Conservation (phyloP, 2,797 vertebrate genomes). For the Tiaroga cobitis region DNA sequence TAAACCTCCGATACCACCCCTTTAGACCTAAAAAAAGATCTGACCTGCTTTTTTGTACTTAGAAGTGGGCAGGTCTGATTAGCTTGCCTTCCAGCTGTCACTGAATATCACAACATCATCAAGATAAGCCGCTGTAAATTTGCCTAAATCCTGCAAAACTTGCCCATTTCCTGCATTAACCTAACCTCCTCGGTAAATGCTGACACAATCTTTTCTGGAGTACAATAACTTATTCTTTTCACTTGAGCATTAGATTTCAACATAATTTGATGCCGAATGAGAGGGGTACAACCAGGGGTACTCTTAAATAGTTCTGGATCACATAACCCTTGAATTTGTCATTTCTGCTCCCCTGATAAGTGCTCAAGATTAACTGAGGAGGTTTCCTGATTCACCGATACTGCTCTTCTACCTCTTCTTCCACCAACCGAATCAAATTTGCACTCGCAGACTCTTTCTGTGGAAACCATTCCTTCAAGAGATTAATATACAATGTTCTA, state of each 20-base stretch:
- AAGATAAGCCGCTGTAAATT: too few relatives aligned
- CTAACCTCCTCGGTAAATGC: slow-evolving; percentile 20
- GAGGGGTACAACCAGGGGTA: slow-evolving; percentile 1
- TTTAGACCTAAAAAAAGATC: slow-evolving; percentile 34
- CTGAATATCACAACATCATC: too few relatives aligned
- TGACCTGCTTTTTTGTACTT: slow-evolving; percentile 15
- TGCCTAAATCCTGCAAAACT: too few relatives aligned
- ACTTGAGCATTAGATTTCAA: neutral
- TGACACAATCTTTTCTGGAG: slow-evolving; percentile 2
- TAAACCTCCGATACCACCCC: slow-evolving; percentile 46
- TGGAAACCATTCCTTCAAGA: slow-evolving; percentile 43
- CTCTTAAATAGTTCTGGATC: slow-evolving; percentile 2
- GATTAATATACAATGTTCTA: slow-evolving; percentile 30
- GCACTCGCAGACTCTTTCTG: neutral
- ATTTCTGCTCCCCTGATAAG: neutral
- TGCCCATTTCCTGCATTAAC: too few relatives aligned
- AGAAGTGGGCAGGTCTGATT: neutral
- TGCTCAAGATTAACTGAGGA: neutral
- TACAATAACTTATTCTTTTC: slow-evolving; percentile 16
- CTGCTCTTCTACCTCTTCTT: neutral
- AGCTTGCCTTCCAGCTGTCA: neutral
- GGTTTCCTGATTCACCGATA: neutral
- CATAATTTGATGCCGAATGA: neutral
- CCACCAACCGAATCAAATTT: neutral
- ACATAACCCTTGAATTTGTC: neutral